Percentiles rank a stretch among this genome's conserved stretches.
These are phyloP conservation scores for Dicyrtomina minuta DNA, from an alignment of 2,888 invertebrate genomes.

Conservation along the genomic window DNA sequence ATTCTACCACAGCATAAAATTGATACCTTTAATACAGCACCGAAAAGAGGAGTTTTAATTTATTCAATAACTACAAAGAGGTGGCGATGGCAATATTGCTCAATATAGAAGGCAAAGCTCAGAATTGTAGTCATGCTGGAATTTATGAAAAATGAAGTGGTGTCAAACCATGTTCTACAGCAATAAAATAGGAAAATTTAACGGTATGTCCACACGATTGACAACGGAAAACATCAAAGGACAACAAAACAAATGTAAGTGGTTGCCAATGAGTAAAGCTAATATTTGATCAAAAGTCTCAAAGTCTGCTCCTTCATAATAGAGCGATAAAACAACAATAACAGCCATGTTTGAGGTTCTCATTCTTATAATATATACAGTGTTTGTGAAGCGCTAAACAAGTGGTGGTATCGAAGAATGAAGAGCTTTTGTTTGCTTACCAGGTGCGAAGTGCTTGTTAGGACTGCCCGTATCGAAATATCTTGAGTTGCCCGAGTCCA, in stretches of 20 bases:
- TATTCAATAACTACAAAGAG: too few relatives aligned
- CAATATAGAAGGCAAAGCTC: too few relatives aligned
- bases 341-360: constrained; percentile 27
- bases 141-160: too few relatives aligned
- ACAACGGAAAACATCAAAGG: constrained; percentile 13
- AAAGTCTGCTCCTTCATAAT: constrained; percentile 17
- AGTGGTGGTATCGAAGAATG: constrained; percentile 14
- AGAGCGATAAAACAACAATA: constrained; percentile 18
- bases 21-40: too few relatives aligned
- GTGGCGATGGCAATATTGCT: too few relatives aligned
- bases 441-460: constrained; percentile 53
- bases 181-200: constrained; percentile 2
- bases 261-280: constrained; percentile 36
- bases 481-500: constrained; percentile 52
- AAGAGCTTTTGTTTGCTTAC: constrained; percentile 42
- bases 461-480: constrained; percentile 53
- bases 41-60: too few relatives aligned
- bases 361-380: constrained; percentile 1
- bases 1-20: too few relatives aligned
- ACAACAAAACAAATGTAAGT: constrained; percentile 23
- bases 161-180: too few relatives aligned
- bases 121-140: too few relatives aligned
- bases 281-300: constrained; percentile 35
- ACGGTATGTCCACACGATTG: not conserved
- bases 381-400: constrained; percentile 24